Evolutionary conservation across 1,140 invertebrate genomes (phyloP), one percentile per base, ranked within the genome.

Genomic region (Vanessa atalanta): DNA sequence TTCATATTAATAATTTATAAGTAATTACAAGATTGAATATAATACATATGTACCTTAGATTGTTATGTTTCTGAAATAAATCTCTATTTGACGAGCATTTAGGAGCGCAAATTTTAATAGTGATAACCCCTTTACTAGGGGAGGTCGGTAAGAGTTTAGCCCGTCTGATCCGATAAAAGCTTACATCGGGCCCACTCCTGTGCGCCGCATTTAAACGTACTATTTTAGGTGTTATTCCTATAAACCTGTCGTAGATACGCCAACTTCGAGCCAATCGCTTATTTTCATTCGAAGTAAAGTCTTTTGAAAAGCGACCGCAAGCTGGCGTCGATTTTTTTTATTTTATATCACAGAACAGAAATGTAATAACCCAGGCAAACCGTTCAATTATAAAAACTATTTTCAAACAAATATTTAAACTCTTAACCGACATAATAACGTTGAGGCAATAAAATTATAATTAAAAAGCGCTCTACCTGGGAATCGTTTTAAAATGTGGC

Each of bases 151-250:
- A 75, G 70, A 70, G 64, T 75, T 75, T 81, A 85, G 82, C 75
- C 78, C 77, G 82, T 88, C 83, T 85, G 86, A 84, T 84, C 83
- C 81, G 82, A 82, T 88, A 86, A 87, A 88, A 84, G 86, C 83
- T 72, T 75, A 73, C 79, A 72, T 70, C 48, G 47, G 71, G 47
- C 55, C 76, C 63, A 68, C 67, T 73, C 75, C 65, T 66, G 50
- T 60, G 64, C 65, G 63, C 70, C 80, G 78, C 84, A 84, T 86
- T 84, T 82, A 81, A 76, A 79, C 80, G 81, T 71, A 71, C 73
- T 83, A 83, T 83, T 84, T 81, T 79, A 79, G 76, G 55, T 77
- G 69, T 69, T 75, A 63, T 61, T 79, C 47, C 63, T 75, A 75
- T 72, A 57, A 61, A 76, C 53, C 47, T 80, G 74, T 70, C 65